Evolutionary conservation across 2,113 vertebrate species (phyloP), one percentile per base, ranked within the genome.

Genomic region (Varanus salvator): DNA sequence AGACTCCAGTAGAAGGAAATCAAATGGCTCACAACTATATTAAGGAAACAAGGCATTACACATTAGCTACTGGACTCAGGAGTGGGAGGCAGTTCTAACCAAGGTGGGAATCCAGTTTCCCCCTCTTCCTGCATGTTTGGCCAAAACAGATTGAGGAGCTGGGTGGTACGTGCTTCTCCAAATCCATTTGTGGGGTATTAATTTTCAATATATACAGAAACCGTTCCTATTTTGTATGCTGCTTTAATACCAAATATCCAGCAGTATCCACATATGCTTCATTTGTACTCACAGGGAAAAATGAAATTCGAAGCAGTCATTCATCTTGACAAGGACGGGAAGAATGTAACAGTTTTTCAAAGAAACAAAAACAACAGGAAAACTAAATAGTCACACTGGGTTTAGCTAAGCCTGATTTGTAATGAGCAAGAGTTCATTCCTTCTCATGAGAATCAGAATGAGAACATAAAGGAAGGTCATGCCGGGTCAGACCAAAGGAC

Each of bases 201-300:
- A 57, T 44, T 64, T 64, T 76, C 57, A 78, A 57, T n/a, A 71
- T 38, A 54, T 44, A 17, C 48, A 72, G 66, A 23, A 34, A 21
- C 44, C 11, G 31, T 44, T 11, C 5, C n/a, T 27, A 72, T 72
- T 72, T 17, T 76, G 48, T 25, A 12, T 15, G 34, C 31, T 14
- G 9, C 54, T 50, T 0, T 0, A 4, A 23, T 1, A 75, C 69
- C 88, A 74, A 12, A 48, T 34, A 54, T 48, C 50, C 9, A 11
- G 23, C 50, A 50, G 48, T 0, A 0, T 1, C 50, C 17, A 0
- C 27, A 1, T 4, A n/a, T n/a, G 72, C 4, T 27, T 0, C 0
- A 0, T 69, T 81, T 1, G 25, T 23, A 0, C 8, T 44, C 0
- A 6, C 78, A 44, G 60, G 27, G 11, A 64, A 83, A 80, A 44